Percentiles rank a stretch among this genome's conserved stretches.
phyloP scores from a whole-genome alignment of 2,113 vertebrate species.

The Sinocyclocheilus grahami region DNA sequence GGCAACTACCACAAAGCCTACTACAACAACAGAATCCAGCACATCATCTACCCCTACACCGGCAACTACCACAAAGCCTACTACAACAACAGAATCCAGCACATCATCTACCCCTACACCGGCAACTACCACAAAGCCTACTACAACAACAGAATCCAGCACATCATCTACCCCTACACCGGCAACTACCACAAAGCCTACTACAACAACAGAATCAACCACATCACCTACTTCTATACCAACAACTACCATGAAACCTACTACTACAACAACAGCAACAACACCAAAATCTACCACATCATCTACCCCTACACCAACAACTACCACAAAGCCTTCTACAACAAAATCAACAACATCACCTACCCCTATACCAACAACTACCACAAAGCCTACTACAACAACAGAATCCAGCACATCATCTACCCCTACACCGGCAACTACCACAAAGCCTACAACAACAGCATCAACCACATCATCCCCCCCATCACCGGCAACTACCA shows the following conservation, averaged over 20 bases:
- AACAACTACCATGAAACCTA: background rate
- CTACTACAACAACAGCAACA: background rate
- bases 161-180: too few relatives aligned
- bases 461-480: too few relatives aligned
- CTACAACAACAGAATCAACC: background rate
- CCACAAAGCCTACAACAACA: too few relatives aligned
- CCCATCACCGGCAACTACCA: background rate
- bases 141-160: too few relatives aligned
- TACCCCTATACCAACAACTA: background rate
- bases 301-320: background rate
- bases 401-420: background rate
- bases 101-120: too few relatives aligned
- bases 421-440: background rate
- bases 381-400: background rate
- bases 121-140: too few relatives aligned
- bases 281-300: background rate
- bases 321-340: background rate
- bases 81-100: background rate
- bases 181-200: background rate
- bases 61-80: too few relatives aligned
- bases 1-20: background rate
- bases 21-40: background rate
- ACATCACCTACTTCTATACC: background rate
- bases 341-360: background rate
- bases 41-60: background rate